Base-by-base conservation (phyloP, 1,140 invertebrate genomes). In the Heliconius hewitsoni region DNA sequence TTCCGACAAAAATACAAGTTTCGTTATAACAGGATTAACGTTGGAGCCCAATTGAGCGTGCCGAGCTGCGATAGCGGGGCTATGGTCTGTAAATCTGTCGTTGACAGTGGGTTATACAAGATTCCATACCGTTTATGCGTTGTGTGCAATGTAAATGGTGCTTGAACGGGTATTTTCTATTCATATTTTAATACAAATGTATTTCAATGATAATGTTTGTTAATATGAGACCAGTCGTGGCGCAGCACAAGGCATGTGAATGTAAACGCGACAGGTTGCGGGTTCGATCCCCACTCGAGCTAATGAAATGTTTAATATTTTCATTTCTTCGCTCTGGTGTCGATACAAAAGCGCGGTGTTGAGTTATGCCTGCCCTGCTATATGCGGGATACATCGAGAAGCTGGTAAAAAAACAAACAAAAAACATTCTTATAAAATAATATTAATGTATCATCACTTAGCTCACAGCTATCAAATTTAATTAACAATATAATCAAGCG, bases 21-120 rank as follows among this genome's bases (percentile, higher is more conserved):
- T 72, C 16, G n/a, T 9, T 72, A 72, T 72, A 72, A 72, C 39
- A 34, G 37, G 71, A 72, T 72, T 72, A 72, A 8, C 13, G 16
- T 39, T 42, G 19, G 34, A 72, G 16, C 19, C 16, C 18, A 16
- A 39, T 18, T 72, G 37, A 39, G 70, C 30, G 23, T 71, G 1
- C 27, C 8, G 23, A 37, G n/a, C 23, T 8, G 19, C 50, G 18
- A 52, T 52, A 52, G 8, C 55, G 8, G 23, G n/a, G 8, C n/a
- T 60, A 23, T 60, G 55, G 55, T 60, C n/a, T 60, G 55, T 11
- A 60, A 60, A 11, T 60, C 55, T 60, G 55, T 23, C 55, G 55
- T 57, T 57, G 55, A 57, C 55, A 57, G 55, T 9, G 55, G 55
- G 55, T 23, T 23, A 23, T 57, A 57, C 19, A 57, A 57, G 19